Base-by-base conservation (phyloP, 2,888 invertebrate species). In the Xestia rhomboidea region DNA sequence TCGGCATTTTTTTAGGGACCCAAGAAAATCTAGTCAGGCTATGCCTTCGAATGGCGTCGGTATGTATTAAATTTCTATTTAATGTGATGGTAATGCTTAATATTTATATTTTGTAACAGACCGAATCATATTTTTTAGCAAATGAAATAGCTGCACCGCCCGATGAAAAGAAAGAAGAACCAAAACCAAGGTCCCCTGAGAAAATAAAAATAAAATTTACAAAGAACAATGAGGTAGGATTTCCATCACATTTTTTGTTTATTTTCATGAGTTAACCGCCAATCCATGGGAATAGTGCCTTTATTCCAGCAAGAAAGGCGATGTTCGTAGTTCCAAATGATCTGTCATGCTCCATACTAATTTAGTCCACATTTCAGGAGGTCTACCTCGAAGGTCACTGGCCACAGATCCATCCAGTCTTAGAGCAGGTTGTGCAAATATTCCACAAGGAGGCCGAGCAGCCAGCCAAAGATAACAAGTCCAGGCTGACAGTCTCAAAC, bases 321-420 rank as follows among this genome's bases (percentile, higher is more conserved):
- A 10, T 41, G 62, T n/a, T n/a, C 15, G 18, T 24, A 21, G 24
- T 30, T 24, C 49, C 46, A 54, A 77, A 4, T 44, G 21, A 34
- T 15, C 0, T 49, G 21, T 21, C 13, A 3, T 27, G 30, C 24
- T 34, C 34, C 27, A 46, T 77, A 49, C 15, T 80, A 27, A 68
- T 64, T 44, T 15, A 38, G n/a, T 73, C 21, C 30, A 11, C 4
- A 60, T 77, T 88, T 8, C 81, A 96, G 96, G 94, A 94, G 82
- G 91, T 95, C 7, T 92, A 94, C 70, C 73, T 96, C 15, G 95
- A 95, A 91, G 96, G 96, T 0, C 93, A 92, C 60, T 95, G 95
- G 95, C 90, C 93, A 0, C 92, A 94, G 67, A 90, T 96, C 18
- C 91, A 94, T 72, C 94, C 95, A 0, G 92, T 94, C 0, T 74